phyloP scores from a whole-genome alignment of 2,797 vertebrate species.

The Rhinogobio ventralis region DNA sequence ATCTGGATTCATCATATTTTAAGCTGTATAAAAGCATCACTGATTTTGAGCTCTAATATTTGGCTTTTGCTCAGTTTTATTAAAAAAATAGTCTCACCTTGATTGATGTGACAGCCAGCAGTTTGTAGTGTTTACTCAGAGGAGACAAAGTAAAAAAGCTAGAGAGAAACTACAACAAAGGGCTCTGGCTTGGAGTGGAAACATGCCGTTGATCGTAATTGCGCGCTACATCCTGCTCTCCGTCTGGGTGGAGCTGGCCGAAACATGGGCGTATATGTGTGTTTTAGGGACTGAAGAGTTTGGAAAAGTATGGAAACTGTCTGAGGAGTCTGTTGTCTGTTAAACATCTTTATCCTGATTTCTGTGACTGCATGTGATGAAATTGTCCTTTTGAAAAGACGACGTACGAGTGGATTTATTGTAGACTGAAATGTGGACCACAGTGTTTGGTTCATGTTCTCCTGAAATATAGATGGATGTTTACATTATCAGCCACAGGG shows the following conservation, averaged over 20 bases:
- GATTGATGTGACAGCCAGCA: constrained; percentile 48
- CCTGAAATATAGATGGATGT: constrained; percentile 48
- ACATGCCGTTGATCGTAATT: constrained; percentile 73
- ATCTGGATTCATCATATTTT: background rate
- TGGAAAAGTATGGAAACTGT: constrained; percentile 23
- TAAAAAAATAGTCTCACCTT: background rate
- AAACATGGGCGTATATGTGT: constrained; percentile 48
- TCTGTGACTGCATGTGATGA: background rate
- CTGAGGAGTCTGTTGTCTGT: constrained; percentile 11
- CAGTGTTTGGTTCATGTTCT: constrained; percentile 2
- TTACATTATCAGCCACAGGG: constrained; percentile 43
- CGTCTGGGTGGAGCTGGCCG: constrained; percentile 63
- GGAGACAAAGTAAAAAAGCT: constrained; percentile 53
- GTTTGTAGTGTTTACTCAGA: constrained; percentile 51
- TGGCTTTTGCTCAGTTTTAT: background rate
- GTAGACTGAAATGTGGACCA: constrained; percentile 11
- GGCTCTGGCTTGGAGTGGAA: constrained; percentile 69
- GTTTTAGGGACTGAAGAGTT: background rate
- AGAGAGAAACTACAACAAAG: constrained; percentile 74
- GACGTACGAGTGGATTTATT: background rate
- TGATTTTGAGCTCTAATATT: background rate
- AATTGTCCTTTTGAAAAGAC: background rate
- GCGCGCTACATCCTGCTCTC: constrained; percentile 66
- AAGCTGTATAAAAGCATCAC: background rate
- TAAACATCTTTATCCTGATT: constrained; percentile 1